Conservation (phyloP, 2,888 invertebrate genomes). For the Terebella lapidaria region DNA sequence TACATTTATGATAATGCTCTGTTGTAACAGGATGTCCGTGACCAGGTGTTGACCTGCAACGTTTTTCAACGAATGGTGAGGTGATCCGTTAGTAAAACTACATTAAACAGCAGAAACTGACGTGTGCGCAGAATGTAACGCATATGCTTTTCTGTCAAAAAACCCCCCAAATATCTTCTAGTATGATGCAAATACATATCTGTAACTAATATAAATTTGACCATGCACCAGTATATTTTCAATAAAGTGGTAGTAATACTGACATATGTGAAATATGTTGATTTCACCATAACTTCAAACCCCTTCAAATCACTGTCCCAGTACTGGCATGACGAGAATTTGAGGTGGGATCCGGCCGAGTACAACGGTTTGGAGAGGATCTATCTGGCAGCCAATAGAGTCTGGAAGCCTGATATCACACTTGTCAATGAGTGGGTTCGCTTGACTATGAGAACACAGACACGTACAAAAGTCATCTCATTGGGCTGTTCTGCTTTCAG, state of each 20-base stretch:
- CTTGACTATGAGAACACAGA: no score
- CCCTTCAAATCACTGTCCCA: not conserved
- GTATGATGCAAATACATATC: no score
- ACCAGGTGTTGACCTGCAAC: constrained; percentile 57
- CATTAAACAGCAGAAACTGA: no score
- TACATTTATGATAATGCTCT: not conserved
- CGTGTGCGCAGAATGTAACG: not conserved
- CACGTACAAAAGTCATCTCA: no score
- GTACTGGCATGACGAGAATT: constrained; percentile 3
- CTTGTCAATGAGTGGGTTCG: constrained; percentile 2
- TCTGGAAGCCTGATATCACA: constrained; percentile 2
- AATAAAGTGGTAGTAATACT: no score
- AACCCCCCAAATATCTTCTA: no score
- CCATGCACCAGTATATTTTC: no score
- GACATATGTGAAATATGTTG: not conserved
- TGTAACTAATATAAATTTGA: not conserved
- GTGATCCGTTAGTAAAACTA: not conserved
- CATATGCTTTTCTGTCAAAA: no score
- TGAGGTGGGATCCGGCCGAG: not conserved
- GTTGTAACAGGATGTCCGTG: constrained; percentile 56
- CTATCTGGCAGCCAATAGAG: not conserved
- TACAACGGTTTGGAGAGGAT: constrained; percentile 1
- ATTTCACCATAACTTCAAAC: not conserved
- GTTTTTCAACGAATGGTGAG: constrained; percentile 57
- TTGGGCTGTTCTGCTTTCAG: no score